phyloP scores from a whole-genome alignment of 2,113 vertebrate species.

The Tautogolabrus adspersus region DNA sequence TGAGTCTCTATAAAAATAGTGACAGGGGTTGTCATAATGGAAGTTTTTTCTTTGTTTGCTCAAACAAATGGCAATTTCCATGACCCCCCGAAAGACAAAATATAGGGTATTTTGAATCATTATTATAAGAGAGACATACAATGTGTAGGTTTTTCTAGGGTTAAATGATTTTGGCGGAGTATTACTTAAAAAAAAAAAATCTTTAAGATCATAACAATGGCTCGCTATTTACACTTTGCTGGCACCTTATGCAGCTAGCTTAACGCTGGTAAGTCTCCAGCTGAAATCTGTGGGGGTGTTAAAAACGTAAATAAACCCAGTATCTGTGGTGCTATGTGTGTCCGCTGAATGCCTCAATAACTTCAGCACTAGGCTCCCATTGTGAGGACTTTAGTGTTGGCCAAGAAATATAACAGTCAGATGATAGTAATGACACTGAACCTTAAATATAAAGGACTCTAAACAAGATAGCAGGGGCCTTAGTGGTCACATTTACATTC shows the following conservation, averaged over 20 bases:
- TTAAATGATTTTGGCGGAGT: neutral
- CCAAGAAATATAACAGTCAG: conserved; percentile 19
- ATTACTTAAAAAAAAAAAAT: conserved; percentile 7
- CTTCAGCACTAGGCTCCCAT: conserved; percentile 16
- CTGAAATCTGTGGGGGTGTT: conserved; percentile 76
- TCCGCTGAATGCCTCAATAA: conserved; percentile 65
- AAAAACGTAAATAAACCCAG: conserved; percentile 72
- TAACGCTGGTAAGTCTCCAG: conserved; percentile 59
- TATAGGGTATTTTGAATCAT: too few species aligned
- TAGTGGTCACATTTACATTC: conserved; percentile 21
- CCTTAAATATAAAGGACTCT: conserved; percentile 3
- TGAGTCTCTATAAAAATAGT: too few species aligned
- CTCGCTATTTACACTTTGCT: conserved; percentile 33
- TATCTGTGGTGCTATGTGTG: conserved; percentile 48
- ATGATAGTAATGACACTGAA: conserved; percentile 20
- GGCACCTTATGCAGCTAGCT: conserved; percentile 44
- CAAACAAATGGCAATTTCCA: too few species aligned
- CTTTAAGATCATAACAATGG: conserved; percentile 20
- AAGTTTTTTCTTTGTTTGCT: too few species aligned
- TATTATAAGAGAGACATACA: too few species aligned
- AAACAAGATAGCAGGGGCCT: conserved; percentile 25
- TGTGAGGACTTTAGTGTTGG: conserved; percentile 30
- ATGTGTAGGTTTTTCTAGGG: too few species aligned
- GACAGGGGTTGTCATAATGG: too few species aligned
- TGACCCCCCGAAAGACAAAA: too few species aligned